Evolutionary conservation across 1,140 invertebrate species (phyloP).

Genomic region (Conus ventricosus): DNA sequence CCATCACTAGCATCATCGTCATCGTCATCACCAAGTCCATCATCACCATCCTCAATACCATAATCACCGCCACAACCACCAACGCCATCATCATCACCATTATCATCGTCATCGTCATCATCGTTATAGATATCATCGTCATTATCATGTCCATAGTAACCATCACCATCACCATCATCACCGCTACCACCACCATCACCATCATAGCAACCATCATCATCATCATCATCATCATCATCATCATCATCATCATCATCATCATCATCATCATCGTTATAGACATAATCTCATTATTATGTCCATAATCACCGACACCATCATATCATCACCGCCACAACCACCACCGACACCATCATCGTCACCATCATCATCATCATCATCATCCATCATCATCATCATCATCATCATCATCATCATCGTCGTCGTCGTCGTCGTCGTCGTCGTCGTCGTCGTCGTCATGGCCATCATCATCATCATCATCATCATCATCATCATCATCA

Average conservation of each 20-base stretch:
- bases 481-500: constrained; percentile 7
- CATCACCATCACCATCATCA: no score
- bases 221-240: not conserved
- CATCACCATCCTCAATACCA: no score
- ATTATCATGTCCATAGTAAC: not conserved
- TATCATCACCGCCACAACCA: not conserved
- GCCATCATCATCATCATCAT: not conserved
- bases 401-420: not conserved
- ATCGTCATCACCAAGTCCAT: no score
- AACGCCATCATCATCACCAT: not conserved
- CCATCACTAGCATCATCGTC: no score
- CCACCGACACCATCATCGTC: not conserved
- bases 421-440: not conserved
- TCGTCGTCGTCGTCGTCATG: not conserved
- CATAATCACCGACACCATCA: not conserved
- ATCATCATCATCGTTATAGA: not conserved
- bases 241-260: constrained; percentile 2
- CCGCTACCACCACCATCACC: no score
- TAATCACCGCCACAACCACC: no score
- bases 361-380: constrained; percentile 6
- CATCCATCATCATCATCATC: not conserved
- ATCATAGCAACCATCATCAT: not conserved
- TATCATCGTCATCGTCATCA: constrained; percentile 4
- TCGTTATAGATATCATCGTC: not conserved
- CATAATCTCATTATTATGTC: not conserved